Evolutionary conservation across 2,113 vertebrate species (phyloP).

Genomic region (Puntigrus tetrazona): DNA sequence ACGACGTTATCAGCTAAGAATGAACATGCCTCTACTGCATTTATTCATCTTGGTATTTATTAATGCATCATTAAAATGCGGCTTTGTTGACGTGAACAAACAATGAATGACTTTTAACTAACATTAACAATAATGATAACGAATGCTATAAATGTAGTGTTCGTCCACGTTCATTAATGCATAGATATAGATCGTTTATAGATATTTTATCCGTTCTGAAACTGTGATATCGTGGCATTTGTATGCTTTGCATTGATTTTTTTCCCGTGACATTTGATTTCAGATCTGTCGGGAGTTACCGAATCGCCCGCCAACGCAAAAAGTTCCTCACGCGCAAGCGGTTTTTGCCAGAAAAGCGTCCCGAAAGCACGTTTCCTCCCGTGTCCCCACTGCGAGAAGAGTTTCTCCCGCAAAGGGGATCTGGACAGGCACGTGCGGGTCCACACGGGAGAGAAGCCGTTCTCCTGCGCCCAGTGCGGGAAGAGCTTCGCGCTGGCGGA

Average conservation of each 20-base stretch:
- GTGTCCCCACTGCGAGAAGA: neutral
- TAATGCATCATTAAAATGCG: too few relatives aligned
- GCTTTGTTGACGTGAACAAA: too few relatives aligned
- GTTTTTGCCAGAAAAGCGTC: neutral
- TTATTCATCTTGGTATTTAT: too few relatives aligned
- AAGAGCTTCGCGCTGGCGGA: neutral
- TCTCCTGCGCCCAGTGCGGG: too few relatives aligned
- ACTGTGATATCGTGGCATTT: neutral
- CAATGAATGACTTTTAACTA: too few relatives aligned
- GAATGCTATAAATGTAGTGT: too few relatives aligned
- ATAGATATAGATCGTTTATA: too few relatives aligned
- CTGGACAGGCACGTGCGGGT: neutral
- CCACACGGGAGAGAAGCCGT: conserved; percentile 5
- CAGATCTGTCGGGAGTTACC: neutral
- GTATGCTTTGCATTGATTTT: neutral
- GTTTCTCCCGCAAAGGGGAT: neutral
- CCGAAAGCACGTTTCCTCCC: neutral
- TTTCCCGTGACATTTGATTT: neutral
- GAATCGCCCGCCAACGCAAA: neutral
- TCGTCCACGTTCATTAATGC: too few relatives aligned
- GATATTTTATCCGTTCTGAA: too few relatives aligned
- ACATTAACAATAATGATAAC: too few relatives aligned
- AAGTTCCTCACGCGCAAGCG: neutral
- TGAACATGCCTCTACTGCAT: neutral
- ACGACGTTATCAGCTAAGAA: neutral